Percentiles rank a stretch among this genome's conserved stretches.
phyloP scores from a whole-genome alignment of 2,113 vertebrate genomes.

The Otis tarda region DNA sequence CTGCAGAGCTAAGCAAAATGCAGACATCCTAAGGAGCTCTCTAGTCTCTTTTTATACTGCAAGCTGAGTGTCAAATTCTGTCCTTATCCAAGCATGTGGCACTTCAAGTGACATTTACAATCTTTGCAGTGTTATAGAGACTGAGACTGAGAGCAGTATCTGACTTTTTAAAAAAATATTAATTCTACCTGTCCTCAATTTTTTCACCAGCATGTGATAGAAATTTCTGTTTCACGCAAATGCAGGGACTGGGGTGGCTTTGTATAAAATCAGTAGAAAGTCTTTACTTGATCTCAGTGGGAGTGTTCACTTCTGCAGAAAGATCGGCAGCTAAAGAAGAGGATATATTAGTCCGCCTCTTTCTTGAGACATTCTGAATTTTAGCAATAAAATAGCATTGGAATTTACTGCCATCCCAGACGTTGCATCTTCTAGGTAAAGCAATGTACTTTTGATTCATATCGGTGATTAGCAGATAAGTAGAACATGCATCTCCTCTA shows the following conservation, averaged over 20 bases:
- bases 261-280: not conserved
- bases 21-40: not conserved
- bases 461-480: not conserved
- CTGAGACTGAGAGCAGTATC: not conserved
- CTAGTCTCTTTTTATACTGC: not conserved
- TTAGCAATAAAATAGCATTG: not conserved
- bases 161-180: not conserved
- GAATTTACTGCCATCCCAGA: not conserved
- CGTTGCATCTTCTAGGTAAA: not conserved
- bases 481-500: not conserved
- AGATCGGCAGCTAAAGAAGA: not conserved
- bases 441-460: not conserved
- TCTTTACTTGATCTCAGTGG: not conserved
- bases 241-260: not conserved
- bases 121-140: not conserved
- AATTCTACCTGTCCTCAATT: not conserved
- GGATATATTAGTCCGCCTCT: not conserved
- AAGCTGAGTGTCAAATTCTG: not conserved
- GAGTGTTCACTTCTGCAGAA: not conserved
- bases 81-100: not conserved
- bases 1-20: not conserved
- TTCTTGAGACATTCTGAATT: not conserved
- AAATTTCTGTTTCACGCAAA: not conserved
- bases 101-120: not conserved
- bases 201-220: not conserved